Percentiles rank a stretch among this genome's conserved stretches.
These are phyloP conservation scores for Eurytoma adleriae DNA, from an alignment of 2,888 invertebrate genomes.

Conservation along the genomic window DNA sequence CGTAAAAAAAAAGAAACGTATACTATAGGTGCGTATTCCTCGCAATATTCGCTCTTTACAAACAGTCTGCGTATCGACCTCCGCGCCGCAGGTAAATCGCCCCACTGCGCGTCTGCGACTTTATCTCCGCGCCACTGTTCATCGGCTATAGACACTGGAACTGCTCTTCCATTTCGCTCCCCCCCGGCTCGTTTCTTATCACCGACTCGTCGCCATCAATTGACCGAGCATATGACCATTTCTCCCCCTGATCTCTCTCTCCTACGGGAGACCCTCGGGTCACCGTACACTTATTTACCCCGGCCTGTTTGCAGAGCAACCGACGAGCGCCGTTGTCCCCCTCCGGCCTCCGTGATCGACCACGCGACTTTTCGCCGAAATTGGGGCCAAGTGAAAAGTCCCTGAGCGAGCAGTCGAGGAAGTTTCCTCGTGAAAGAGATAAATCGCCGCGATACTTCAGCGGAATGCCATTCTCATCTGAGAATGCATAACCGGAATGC, in stretches of 20 bases:
- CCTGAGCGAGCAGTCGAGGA: background rate
- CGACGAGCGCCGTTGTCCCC: no score
- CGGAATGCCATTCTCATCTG: background rate
- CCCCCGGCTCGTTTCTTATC: conserved; percentile 12
- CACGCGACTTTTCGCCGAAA: no score
- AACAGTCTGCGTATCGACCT: conserved; percentile 2
- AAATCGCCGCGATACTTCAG: conserved; percentile 22
- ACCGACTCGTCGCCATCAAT: conserved; percentile 26
- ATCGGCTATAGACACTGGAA: no score
- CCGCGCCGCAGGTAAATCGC: conserved; percentile 3
- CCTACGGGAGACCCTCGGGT: background rate
- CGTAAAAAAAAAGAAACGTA: no score
- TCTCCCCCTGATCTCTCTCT: background rate
- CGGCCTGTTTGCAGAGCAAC: background rate
- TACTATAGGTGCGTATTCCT: background rate
- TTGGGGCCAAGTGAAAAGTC: background rate
- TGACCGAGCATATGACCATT: background rate
- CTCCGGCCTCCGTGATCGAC: no score
- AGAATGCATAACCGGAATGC: no score
- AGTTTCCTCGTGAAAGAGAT: background rate
- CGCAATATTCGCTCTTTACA: background rate
- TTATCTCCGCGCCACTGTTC: background rate
- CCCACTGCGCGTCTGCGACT: background rate
- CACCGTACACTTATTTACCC: background rate
- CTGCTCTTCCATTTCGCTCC: background rate